Evolutionary conservation across 1,140 invertebrate genomes (phyloP), one percentile per base, ranked within the genome.

Genomic region (Heliconius nattereri): DNA sequence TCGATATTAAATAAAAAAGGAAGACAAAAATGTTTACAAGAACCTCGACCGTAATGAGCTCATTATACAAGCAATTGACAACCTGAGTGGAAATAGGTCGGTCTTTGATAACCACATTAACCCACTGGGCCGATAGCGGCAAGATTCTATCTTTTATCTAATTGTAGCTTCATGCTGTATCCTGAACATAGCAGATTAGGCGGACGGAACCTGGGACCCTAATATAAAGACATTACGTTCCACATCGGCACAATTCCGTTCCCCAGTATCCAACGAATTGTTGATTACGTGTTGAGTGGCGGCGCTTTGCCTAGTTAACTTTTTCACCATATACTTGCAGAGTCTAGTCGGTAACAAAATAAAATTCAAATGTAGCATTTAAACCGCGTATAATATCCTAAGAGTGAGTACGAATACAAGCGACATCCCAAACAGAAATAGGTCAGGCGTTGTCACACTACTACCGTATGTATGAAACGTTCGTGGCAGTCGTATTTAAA

Each of bases 381-480:
- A 66, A 66, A 29, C 7, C 23, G 23, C 9, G 3, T 66, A 11
- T 29, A 13, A 66, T 66, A 29, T 26, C 26, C 57, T 66, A 66
- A 66, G 57, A 66, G 57, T 13, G 23, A 66, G 57, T 29, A 66
- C 57, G 57, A 66, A 9, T 66, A 66, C 23, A 66, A 66, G 57
- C 40, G 78, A n/a, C 35, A 79, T 54, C 83, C 81, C 78, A 80
- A 79, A 85, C 83, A 79, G 84, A 85, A 86, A 82, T 85, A 76
- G 82, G 84, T 87, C 84, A 83, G 79, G 29, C 80, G 82, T 54
- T 79, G 80, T 75, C 81, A 81, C 80, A 85, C 87, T 89, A 85
- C 87, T 90, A 89, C 85, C 80, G 87, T 91, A 90, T 91, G 89
- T 91, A 91, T 89, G 89, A 88, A 84, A 85, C 84, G 84, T 82